Conservation (phyloP, 2,113 vertebrate genomes). For the Centropus unirufus region DNA sequence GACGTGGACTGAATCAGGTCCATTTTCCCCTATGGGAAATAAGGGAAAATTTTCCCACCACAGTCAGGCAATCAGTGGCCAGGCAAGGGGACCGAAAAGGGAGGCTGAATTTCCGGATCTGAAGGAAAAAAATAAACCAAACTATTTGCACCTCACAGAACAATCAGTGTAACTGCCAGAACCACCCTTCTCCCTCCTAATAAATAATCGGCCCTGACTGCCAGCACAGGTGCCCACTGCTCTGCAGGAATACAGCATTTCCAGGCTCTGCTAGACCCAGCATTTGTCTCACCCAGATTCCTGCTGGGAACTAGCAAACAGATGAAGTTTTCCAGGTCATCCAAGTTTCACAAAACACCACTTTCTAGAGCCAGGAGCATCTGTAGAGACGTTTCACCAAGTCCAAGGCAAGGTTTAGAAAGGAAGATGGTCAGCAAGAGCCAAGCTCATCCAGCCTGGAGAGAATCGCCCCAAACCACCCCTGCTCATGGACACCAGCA, state of each 20-base stretch:
- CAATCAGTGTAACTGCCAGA: not conserved
- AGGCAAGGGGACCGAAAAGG: not conserved
- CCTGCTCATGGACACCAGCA: not conserved
- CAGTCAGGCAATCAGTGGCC: not conserved
- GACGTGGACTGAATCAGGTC: fast-evolving
- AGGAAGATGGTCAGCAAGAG: not conserved
- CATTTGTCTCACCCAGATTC: not conserved
- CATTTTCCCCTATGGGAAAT: not conserved
- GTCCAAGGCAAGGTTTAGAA: not conserved
- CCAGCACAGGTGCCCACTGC: not conserved
- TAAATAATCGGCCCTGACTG: not conserved
- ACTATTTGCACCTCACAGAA: not conserved
- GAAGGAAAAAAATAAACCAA: not conserved
- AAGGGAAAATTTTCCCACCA: too few relatives aligned
- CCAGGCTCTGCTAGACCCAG: not conserved
- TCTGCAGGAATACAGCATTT: not conserved
- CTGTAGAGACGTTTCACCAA: not conserved
- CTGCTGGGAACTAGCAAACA: not conserved
- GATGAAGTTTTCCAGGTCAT: not conserved
- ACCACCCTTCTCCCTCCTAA: not conserved
- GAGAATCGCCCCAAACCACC: not conserved
- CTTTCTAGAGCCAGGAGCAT: not conserved
- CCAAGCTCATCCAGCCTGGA: not conserved
- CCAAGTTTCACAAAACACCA: not conserved
- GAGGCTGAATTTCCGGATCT: not conserved